These are phyloP conservation scores for Panthera leo DNA, from an alignment of 2,113 vertebrate species.

Conservation along the genomic window DNA sequence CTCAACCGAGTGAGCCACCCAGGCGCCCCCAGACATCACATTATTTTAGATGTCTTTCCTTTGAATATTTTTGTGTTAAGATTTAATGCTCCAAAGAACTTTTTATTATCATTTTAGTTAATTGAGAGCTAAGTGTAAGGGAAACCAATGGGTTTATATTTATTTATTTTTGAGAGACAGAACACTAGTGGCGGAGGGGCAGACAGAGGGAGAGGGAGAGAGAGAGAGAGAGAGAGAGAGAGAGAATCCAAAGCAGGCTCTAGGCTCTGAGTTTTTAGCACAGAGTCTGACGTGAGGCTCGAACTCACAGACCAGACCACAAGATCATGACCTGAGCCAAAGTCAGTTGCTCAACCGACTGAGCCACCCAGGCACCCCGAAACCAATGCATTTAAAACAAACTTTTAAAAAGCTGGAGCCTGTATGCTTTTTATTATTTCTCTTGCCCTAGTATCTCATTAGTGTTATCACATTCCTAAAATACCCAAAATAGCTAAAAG, in stretches of 20 bases:
- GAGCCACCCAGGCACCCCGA: no score
- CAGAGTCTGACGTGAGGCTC: no score
- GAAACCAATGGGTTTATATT: background rate
- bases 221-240: no score
- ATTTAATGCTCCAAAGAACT: background rate
- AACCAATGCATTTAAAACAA: constrained; percentile 13
- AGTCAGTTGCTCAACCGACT: no score
- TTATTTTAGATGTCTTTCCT: constrained; percentile 1
- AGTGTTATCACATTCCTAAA: constrained; percentile 54
- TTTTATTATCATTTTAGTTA: constrained; percentile 20
- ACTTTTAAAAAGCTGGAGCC: background rate
- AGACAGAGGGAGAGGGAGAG: no score
- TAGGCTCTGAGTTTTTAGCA: no score
- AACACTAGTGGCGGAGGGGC: no score
- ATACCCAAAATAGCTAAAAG: constrained; percentile 44
- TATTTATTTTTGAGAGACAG: no score
- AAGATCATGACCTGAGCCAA: no score
- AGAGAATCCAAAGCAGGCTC: no score
- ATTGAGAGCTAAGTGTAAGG: background rate
- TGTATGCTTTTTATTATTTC: constrained; percentile 24
- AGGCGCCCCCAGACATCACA: background rate
- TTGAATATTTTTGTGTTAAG: background rate
- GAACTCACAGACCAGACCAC: no score
- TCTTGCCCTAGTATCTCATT: constrained; percentile 39
- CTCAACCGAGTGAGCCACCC: no score